phyloP scores from a whole-genome alignment of 2,113 vertebrate species.

The Oryzias curvinotus region DNA sequence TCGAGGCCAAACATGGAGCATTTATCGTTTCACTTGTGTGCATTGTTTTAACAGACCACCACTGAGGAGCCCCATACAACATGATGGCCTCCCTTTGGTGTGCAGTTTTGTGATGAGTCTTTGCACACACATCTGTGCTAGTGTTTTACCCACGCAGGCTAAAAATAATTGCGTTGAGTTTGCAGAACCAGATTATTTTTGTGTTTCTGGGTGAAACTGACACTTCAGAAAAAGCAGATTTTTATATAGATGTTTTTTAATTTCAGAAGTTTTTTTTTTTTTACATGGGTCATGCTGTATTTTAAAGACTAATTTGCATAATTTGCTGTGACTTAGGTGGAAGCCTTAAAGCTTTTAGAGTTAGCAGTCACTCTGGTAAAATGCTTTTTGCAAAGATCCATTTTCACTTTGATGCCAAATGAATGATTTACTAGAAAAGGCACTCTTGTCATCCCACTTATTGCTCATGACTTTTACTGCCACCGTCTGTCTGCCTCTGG shows the following conservation, averaged over 20 bases:
- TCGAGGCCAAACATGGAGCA: not conserved
- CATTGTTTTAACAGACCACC: constrained; percentile 21
- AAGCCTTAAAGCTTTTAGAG: no score
- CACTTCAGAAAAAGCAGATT: not conserved
- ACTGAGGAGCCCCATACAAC: constrained; percentile 11
- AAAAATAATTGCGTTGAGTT: not conserved
- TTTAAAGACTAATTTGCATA: no score
- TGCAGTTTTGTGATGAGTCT: constrained; percentile 16
- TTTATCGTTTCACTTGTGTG: constrained; percentile 8
- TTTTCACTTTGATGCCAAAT: constrained; percentile 3
- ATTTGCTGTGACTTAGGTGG: no score
- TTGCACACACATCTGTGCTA: constrained; percentile 12
- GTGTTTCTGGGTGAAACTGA: not conserved
- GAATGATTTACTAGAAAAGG: not conserved
- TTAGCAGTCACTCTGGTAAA: no score
- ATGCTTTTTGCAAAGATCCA: not conserved
- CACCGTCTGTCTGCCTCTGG: not conserved
- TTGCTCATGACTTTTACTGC: constrained; percentile 2
- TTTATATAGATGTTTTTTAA: no score
- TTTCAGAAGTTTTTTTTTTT: no score
- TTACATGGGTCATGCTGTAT: no score
- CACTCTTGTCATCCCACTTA: not conserved
- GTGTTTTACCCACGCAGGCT: not conserved
- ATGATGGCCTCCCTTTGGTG: constrained; percentile 53
- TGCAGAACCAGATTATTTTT: not conserved